Conservation (phyloP, 2,888 invertebrate genomes). For the Resseliella maxima region DNA sequence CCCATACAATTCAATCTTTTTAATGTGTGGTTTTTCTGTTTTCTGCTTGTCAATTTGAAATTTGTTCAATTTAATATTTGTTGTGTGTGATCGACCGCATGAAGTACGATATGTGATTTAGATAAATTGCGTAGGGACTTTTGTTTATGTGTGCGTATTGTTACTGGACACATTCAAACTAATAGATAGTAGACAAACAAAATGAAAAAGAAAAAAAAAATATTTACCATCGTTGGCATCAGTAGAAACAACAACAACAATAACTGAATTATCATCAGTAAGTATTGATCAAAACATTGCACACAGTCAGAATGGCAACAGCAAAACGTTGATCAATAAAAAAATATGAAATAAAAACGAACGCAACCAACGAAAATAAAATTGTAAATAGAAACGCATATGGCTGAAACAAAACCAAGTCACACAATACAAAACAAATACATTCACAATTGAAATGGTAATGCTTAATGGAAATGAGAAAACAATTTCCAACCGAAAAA, state of each 20-base stretch:
- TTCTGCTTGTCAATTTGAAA: not conserved
- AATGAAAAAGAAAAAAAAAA: not conserved
- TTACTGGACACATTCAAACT: not conserved
- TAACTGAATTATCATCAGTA: not conserved
- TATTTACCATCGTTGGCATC: too few relatives aligned
- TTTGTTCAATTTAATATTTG: not conserved
- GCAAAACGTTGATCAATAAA: not conserved
- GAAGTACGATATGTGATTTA: not conserved
- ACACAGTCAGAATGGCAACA: not conserved
- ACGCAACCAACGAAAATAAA: not conserved
- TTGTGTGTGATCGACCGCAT: not conserved
- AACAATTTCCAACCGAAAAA: too few relatives aligned
- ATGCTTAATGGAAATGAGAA: not conserved
- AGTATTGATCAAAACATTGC: not conserved
- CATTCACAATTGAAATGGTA: not conserved
- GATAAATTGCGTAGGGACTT: not conserved
- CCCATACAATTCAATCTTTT: not conserved
- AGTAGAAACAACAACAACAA: not conserved
- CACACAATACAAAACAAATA: slow-evolving; percentile 39
- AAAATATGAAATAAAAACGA: not conserved
- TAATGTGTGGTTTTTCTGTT: not conserved
- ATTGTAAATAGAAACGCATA: slow-evolving; percentile 31
- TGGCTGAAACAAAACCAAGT: not conserved
- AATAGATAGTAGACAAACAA: not conserved
- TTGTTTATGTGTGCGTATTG: not conserved